These are phyloP conservation scores for Empidonax alnorum DNA, from an alignment of 2,113 vertebrate genomes.

Conservation along the genomic window DNA sequence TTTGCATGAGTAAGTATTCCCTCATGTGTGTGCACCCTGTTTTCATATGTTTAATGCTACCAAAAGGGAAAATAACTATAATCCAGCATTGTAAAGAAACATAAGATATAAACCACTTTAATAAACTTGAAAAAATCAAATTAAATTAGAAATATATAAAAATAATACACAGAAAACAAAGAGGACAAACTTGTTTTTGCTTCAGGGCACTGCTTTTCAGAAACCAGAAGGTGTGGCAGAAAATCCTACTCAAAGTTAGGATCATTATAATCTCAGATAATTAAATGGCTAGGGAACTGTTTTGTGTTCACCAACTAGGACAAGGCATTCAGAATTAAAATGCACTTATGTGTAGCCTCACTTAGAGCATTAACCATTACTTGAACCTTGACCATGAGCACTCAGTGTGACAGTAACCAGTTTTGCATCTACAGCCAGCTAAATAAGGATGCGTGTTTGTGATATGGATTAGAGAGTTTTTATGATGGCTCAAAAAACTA, in stretches of 20 bases:
- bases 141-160: background rate
- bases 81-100: background rate
- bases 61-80: conserved; percentile 31
- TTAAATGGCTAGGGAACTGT: conserved; percentile 58
- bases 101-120: background rate
- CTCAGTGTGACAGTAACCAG: conserved; percentile 47
- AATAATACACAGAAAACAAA: background rate
- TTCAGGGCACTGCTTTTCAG: conserved; percentile 9
- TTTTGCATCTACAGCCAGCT: conserved; percentile 4
- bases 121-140: background rate
- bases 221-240: conserved; percentile 24
- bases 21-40: conserved; percentile 60
- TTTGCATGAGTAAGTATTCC: conserved; percentile 62
- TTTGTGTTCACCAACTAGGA: conserved; percentile 49
- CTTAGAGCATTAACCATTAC: conserved; percentile 58
- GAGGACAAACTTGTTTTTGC: background rate
- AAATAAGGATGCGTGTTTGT: conserved; percentile 30
- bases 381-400: conserved; percentile 65
- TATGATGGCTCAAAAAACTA: background rate
- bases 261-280: conserved; percentile 52
- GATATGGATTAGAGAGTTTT: conserved; percentile 12
- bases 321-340: background rate
- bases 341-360: conserved; percentile 12
- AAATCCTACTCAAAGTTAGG: conserved; percentile 37
- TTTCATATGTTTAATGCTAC: conserved; percentile 41